A percentile compares a stretch with the other conserved stretches of the same genome.
These are phyloP conservation scores for Penaeus chinensis DNA, from an alignment of 1,140 invertebrate species.

Conservation along the genomic window DNA sequence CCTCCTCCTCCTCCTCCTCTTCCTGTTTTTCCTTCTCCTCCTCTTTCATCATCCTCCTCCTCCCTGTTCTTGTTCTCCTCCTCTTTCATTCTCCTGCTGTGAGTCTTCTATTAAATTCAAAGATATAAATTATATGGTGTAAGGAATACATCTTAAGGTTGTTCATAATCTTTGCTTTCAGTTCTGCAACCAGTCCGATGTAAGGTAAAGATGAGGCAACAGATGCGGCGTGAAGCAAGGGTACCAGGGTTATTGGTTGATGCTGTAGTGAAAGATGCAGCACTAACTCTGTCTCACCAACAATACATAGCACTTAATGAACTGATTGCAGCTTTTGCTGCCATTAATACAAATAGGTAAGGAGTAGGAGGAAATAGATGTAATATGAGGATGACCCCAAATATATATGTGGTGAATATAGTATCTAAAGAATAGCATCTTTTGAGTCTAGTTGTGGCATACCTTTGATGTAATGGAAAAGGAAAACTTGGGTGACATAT, in stretches of 20 bases:
- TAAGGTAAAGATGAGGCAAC: slow-evolving; percentile 85
- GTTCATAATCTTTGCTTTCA: slow-evolving; percentile 66
- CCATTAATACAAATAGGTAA: slow-evolving; percentile 78
- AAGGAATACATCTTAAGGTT: slow-evolving; percentile 56
- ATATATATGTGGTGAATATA: too few species aligned
- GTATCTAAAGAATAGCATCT: too few species aligned
- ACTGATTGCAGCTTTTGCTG: slow-evolving; percentile 76
- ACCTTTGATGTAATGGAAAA: too few species aligned
- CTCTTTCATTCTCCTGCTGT: background rate
- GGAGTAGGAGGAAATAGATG: slow-evolving; percentile 22
- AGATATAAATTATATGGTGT: background rate
- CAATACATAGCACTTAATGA: slow-evolving; percentile 80
- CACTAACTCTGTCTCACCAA: slow-evolving; percentile 77
- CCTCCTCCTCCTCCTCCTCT: background rate
- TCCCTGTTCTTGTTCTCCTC: background rate
- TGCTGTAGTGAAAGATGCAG: slow-evolving; percentile 80
- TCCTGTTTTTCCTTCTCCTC: background rate
- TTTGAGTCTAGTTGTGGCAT: too few species aligned
- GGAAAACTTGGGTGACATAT: too few species aligned
- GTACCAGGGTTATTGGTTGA: slow-evolving; percentile 81
- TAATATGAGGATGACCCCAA: too few species aligned
- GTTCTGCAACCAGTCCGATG: slow-evolving; percentile 81
- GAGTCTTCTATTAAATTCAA: slow-evolving; percentile 52
- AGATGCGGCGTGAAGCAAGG: slow-evolving; percentile 77
- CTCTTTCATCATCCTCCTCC: background rate